Evolutionary conservation across 2,113 vertebrate genomes (phyloP).

Genomic region (Mus pahari): DNA sequence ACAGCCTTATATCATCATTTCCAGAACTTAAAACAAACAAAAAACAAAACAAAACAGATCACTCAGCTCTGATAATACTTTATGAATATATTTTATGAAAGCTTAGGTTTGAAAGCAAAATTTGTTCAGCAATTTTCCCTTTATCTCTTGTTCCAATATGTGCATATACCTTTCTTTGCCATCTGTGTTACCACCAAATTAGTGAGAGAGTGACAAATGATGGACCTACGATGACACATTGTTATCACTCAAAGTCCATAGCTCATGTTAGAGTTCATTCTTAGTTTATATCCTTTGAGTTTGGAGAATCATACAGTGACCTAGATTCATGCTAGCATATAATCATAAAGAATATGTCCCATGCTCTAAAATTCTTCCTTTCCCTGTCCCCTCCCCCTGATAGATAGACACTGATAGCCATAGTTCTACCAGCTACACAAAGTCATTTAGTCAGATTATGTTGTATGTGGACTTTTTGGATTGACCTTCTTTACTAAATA

Average conservation of each 20-base stretch:
- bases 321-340: background rate
- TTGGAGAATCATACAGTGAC: background rate
- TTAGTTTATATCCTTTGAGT: background rate
- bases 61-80: background rate
- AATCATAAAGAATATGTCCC: background rate
- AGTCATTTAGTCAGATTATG: background rate
- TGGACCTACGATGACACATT: background rate
- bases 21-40: background rate
- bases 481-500: background rate
- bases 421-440: background rate
- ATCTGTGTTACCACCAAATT: background rate
- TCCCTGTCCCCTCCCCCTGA: background rate
- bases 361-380: background rate
- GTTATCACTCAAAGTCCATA: background rate
- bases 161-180: background rate
- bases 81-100: background rate
- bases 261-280: background rate
- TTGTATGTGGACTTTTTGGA: background rate
- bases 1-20: background rate
- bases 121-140: background rate
- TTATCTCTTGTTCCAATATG: rapidly evolving
- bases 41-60: background rate
- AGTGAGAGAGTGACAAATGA: background rate
- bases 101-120: background rate
- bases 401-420: background rate